Evolutionary conservation across 1,140 invertebrate species (phyloP), one percentile per base, ranked within the genome.

Genomic region (Hirudo medicinalis): DNA sequence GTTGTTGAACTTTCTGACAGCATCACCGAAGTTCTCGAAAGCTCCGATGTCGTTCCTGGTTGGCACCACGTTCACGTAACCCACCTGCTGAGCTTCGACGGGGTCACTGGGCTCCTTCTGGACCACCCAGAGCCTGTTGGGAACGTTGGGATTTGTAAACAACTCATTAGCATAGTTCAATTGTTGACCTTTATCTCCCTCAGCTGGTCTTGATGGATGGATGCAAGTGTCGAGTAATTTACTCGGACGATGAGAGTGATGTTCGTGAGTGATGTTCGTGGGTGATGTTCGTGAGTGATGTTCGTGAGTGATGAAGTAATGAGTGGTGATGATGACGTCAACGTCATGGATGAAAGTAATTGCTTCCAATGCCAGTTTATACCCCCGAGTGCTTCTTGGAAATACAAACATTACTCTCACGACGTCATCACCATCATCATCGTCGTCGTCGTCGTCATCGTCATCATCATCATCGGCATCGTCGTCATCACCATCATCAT

Each of bases 1-100:
- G 22, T 25, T 25, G 54, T 73, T 73, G 60, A 73, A 73, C 43
- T 71, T 73, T 22, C 72, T 43, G n/a, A 73, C 69, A 0, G 72
- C 70, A n/a, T 73, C 72, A 8, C 72, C 72, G 32, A 73, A 73
- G 60, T 67, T 73, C 36, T 73, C 72, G 54, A 73, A 73, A 13
- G 69, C 55, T n/a, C 72, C 72, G 68, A 40, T 36, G 55, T 36
- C 68, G 69, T 66, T 73, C 29, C 69, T 70, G 8, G 72, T 25
- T 6, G 70, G 69, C 5, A 70, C 53, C 5, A 70, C 69, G 53
- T 70, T 70, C 20, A 70, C 69, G 69, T 70, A 70, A 40, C 70
- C 73, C 27, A 74, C 67, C 54, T 74, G 73, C 54, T 74, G 73
- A 9, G 73, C 70, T 20, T 67, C 73, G 15, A 60, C 49, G 19